Evolutionary conservation across 2,113 vertebrate species (phyloP).

Genomic region (Boulengeromyrus knoepffleri): DNA sequence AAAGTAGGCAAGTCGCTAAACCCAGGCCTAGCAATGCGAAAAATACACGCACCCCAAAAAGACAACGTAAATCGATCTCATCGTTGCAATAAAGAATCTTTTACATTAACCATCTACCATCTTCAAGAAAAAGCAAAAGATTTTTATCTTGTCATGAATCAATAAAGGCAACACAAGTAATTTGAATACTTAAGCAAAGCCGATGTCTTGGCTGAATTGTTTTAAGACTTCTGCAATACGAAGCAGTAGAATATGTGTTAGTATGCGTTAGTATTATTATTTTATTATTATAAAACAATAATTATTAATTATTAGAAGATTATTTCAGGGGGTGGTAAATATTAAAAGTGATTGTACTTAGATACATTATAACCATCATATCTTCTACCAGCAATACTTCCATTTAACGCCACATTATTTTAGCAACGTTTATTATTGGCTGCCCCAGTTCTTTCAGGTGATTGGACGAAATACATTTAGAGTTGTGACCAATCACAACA

Average conservation of each 20-base stretch:
- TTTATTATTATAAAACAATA: no score
- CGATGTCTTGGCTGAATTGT: no score
- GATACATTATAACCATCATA: not conserved
- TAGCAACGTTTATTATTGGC: not conserved
- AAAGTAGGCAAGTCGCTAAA: not conserved
- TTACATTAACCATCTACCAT: no score
- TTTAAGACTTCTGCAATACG: no score
- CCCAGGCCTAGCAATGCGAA: not conserved
- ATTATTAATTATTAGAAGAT: not conserved
- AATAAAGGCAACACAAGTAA: no score
- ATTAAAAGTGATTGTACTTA: not conserved
- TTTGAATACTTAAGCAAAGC: no score
- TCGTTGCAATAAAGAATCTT: no score
- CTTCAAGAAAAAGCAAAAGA: no score
- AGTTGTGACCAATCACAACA: not conserved
- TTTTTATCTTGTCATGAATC: no score
- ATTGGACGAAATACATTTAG: not conserved
- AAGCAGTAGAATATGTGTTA: no score
- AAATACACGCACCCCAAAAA: not conserved
- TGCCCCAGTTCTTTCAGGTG: not conserved
- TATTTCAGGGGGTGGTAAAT: not conserved
- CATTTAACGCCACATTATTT: not conserved
- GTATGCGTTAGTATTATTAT: no score
- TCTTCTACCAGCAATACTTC: not conserved
- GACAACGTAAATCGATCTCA: not conserved